Evolutionary conservation across 2,797 vertebrate genomes (phyloP).

Genomic region (Trematomus bernacchii): DNA sequence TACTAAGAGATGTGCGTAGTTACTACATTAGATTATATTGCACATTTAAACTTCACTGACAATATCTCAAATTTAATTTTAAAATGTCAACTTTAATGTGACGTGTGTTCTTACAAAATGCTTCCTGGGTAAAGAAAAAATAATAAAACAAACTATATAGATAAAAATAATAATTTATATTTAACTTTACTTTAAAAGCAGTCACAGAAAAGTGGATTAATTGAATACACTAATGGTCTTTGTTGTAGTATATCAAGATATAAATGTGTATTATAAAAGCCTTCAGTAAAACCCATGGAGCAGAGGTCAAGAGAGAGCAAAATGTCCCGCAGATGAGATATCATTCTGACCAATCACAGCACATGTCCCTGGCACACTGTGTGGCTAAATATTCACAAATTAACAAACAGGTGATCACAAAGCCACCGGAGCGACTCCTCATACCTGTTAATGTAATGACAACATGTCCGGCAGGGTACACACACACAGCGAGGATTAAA

Average conservation of each 20-base stretch:
- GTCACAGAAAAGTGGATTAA: background rate
- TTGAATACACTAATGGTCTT: background rate
- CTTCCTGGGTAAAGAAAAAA: background rate
- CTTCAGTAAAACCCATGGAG: constrained; percentile 23
- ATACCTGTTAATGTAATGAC: constrained; percentile 80
- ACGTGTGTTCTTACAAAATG: background rate
- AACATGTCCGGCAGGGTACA: constrained; percentile 65
- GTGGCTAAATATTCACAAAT: constrained; percentile 74
- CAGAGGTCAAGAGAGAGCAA: constrained; percentile 61
- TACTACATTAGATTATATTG: background rate
- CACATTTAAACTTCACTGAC: constrained; percentile 5
- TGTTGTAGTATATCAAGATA: background rate
- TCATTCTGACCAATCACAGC: constrained; percentile 21
- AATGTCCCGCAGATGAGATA: constrained; percentile 34
- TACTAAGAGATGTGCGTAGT: background rate
- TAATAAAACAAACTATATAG: background rate
- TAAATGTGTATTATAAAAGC: background rate
- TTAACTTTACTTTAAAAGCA: background rate
- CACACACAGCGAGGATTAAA: constrained; percentile 67
- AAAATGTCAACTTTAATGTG: background rate
- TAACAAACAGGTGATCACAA: constrained; percentile 80
- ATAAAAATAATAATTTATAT: background rate
- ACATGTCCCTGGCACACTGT: constrained; percentile 49
- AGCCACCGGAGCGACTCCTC: constrained; percentile 66
- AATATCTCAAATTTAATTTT: background rate